Base-by-base conservation (phyloP, 2,113 vertebrate species). In the Gallinago media region DNA sequence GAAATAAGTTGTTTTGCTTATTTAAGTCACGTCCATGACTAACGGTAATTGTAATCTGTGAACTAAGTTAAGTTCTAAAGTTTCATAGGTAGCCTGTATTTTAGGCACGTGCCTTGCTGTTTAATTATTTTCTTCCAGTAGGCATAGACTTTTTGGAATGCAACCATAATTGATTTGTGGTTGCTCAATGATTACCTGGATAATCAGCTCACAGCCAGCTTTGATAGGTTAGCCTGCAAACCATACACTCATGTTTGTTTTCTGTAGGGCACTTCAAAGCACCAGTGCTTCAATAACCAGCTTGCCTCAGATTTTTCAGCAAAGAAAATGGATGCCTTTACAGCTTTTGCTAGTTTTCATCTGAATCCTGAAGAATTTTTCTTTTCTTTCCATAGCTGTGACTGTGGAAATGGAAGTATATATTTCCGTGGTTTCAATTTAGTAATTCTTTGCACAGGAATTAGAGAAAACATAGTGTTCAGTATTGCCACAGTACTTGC, bases 1-100 rank as follows among this genome's bases (percentile, higher is more conserved):
- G 54, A 91, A 80, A 58, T 34, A 22, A 36, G 62, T 5, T 42
- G 27, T 25, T 66, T 66, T 80, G 26, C 34, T 75, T n/a, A n/a
- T n/a, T n/a, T n/a, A n/a, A n/a, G n/a, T n/a, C n/a, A 15, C 0
- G 2, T 13, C 13, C 0, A 1, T 12, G 47, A 52, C 31, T 25
- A 63, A 62, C 0, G 5, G 8, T 4, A 2, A 31, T 29, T 46
- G 17, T 44, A 61, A 26, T 67, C 89, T 26, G 23, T 27, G 26
- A 56, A 62, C 38, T 55, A 49, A 87, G 34, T 1, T 47, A 15
- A 68, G 10, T 47, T 59, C 29, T 63, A 11, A 55, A 50, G 10
- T 85, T 72, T 17, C 9, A 6, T 55, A 56, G 17, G 36, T 55
- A 62, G 6, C 6, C 29, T 82, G 32, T 63, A 22, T 82, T 80